A percentile compares a stretch with the other conserved stretches of the same genome.
phyloP scores from a whole-genome alignment of 2,797 vertebrate species.

The Hippocampus kuda region DNA sequence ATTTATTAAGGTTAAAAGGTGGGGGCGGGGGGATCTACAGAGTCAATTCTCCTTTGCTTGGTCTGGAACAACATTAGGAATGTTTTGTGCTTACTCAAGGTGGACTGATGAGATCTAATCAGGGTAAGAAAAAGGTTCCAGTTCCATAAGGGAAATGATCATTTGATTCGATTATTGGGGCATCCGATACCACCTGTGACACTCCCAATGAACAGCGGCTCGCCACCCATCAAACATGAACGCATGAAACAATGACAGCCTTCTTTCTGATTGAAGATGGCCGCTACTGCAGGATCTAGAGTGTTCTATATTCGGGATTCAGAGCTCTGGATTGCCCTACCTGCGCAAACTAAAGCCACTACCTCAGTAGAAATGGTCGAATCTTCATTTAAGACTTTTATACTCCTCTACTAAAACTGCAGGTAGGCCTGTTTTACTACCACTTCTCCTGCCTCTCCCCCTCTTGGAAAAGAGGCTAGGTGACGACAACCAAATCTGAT shows the following conservation, averaged over 20 bases:
- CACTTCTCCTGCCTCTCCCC: no score
- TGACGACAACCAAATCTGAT: no score
- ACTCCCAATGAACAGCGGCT: slow-evolving; percentile 38
- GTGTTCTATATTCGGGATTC: no score
- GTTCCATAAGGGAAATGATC: not conserved
- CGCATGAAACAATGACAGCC: not conserved
- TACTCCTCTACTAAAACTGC: no score
- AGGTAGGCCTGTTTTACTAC: no score
- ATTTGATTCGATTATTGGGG: not conserved
- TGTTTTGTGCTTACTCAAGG: slow-evolving; percentile 5
- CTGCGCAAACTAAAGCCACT: no score
- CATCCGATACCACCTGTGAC: slow-evolving; percentile 35
- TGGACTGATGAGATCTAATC: not conserved
- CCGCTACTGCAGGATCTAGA: no score
- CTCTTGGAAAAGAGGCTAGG: no score
- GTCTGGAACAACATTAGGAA: slow-evolving; percentile 9
- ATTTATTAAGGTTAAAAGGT: slow-evolving; percentile 40
- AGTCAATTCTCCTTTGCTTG: slow-evolving; percentile 25
- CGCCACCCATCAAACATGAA: slow-evolving; percentile 9
- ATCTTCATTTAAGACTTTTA: no score
- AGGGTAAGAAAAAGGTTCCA: not conserved
- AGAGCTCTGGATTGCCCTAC: no score
- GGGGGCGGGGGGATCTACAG: not conserved
- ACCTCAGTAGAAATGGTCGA: no score
- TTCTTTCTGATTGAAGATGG: no score